Evolutionary conservation across 2,888 invertebrate genomes (phyloP).

Genomic region (Zhuqinia jingwanae): DNA sequence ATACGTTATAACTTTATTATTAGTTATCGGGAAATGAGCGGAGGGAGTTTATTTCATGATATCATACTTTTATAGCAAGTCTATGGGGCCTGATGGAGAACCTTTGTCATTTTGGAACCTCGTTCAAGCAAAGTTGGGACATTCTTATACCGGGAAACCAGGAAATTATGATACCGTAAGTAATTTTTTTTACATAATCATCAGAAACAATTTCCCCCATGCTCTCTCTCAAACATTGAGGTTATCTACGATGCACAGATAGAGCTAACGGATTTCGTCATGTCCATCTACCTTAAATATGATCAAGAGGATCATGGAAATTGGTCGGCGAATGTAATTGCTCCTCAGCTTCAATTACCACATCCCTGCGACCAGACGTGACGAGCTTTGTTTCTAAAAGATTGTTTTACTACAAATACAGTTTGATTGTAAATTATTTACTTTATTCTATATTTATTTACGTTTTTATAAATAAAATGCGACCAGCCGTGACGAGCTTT

Average conservation of each 20-base stretch:
- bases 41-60: no score
- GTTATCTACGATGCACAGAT: no score
- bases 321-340: no score
- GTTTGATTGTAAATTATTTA: no score
- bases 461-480: no score
- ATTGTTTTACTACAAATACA: no score
- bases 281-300: constrained; percentile 40
- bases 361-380: no score
- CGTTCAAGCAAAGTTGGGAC: constrained; percentile 23
- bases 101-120: constrained; percentile 43
- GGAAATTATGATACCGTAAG: constrained; percentile 54
- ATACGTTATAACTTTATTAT: no score
- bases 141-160: constrained; percentile 48
- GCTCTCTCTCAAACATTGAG: not conserved
- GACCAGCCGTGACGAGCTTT: no score
- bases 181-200: not conserved
- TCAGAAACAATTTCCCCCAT: not conserved
- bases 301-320: not conserved
- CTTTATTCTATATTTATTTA: no score
- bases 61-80: constrained; percentile 1
- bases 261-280: constrained; percentile 44
- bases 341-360: not conserved
- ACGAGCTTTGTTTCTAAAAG: no score
- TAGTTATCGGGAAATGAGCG: no score
- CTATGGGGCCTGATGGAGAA: not conserved